Percentiles rank a stretch among this genome's conserved stretches.
phyloP scores from a whole-genome alignment of 2,113 vertebrate species.

The Willisornis vidua region DNA sequence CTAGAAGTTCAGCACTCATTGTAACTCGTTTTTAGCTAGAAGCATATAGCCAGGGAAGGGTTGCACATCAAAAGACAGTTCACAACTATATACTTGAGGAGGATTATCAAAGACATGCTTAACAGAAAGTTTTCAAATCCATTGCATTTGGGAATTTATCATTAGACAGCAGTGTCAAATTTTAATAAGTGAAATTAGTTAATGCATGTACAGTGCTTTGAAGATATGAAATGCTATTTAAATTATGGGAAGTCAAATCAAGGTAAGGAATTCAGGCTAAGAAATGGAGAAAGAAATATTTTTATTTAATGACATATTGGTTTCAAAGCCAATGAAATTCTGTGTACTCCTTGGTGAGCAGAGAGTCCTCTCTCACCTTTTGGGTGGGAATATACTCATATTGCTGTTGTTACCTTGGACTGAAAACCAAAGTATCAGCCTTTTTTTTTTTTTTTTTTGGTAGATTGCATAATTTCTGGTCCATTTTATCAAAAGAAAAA shows the following conservation, averaged over 20 bases:
- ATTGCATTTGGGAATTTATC: slow-evolving; percentile 1
- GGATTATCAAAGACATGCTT: background rate
- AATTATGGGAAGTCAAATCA: background rate
- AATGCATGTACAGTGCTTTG: background rate
- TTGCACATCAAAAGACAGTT: background rate
- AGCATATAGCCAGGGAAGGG: background rate
- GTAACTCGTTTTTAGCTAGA: background rate
- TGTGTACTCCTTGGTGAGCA: background rate
- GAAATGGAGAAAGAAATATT: background rate
- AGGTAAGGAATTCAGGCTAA: background rate
- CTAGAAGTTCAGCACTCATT: background rate
- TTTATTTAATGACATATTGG: background rate
- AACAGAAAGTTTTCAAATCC: slow-evolving; percentile 17
- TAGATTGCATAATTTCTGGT: background rate
- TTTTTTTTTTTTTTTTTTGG: background rate
- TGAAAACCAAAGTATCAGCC: background rate
- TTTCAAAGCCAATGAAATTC: background rate
- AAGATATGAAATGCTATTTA: slow-evolving; percentile 24
- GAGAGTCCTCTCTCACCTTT: background rate
- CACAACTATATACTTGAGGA: background rate
- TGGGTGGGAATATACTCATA: background rate
- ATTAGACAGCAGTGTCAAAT: slow-evolving; percentile 13
- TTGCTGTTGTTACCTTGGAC: background rate
- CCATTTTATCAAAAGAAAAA: background rate
- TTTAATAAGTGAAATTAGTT: slow-evolving; percentile 38